These are phyloP conservation scores for Gracilinanus agilis DNA, from an alignment of 2,113 vertebrate species.

Conservation along the genomic window DNA sequence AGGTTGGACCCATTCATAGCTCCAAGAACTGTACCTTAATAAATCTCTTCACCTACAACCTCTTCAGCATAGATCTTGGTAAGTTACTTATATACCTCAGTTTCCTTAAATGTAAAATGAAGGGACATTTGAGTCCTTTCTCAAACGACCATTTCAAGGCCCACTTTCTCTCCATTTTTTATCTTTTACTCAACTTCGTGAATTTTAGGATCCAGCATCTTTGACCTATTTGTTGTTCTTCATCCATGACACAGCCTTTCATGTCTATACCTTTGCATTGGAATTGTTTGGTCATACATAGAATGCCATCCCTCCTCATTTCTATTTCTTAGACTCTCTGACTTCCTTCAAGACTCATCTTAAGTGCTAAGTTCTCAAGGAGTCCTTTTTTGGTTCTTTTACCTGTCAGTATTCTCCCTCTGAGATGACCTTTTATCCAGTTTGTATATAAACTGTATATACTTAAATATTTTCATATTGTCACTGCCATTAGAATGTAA, in stretches of 20 bases:
- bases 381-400: background rate
- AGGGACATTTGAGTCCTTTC: background rate
- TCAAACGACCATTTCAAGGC: conserved; percentile 39
- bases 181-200: background rate
- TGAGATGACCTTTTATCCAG: background rate
- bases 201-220: background rate
- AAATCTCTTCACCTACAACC: background rate
- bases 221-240: background rate
- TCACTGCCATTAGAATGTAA: background rate
- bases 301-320: background rate
- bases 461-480: background rate
- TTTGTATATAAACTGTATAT: background rate
- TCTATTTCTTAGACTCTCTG: background rate
- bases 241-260: background rate
- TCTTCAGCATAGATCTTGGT: background rate
- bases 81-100: background rate
- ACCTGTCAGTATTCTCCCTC: background rate
- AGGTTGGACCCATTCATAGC: background rate
- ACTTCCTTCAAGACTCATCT: background rate
- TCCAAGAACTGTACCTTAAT: background rate
- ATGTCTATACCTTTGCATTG: background rate
- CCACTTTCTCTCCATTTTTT: conserved; percentile 32
- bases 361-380: background rate
- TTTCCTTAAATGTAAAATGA: background rate
- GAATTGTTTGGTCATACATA: background rate